These are phyloP conservation scores for Habropoda laboriosa DNA, from an alignment of 1,140 invertebrate species.

Conservation along the genomic window DNA sequence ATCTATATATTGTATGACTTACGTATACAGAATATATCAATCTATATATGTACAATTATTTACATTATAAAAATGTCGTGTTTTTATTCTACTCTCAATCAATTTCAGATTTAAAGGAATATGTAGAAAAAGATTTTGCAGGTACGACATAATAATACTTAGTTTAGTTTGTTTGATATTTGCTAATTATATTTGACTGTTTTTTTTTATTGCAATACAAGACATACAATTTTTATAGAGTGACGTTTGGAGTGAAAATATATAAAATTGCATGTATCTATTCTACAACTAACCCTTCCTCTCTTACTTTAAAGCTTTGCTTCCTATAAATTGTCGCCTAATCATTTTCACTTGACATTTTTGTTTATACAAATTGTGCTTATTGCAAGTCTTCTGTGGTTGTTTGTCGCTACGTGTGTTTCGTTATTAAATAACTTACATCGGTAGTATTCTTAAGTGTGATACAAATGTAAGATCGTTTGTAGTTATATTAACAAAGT, in stretches of 20 bases:
- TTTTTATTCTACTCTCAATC: conserved; percentile 61
- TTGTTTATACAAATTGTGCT: not conserved
- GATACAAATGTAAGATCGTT: not conserved
- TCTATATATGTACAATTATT: conserved; percentile 60
- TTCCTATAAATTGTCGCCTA: not conserved
- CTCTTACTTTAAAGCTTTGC: conserved; percentile 4
- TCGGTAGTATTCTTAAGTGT: not conserved
- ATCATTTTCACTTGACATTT: conserved; percentile 1
- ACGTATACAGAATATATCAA: conserved; percentile 67
- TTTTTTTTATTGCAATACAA: conserved; percentile 24
- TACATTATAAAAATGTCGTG: conserved; percentile 50
- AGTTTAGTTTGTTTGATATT: conserved; percentile 37
- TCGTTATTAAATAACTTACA: not conserved
- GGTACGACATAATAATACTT: conserved; percentile 60
- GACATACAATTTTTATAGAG: conserved; percentile 21
- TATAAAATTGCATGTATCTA: conserved; percentile 53
- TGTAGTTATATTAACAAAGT: not conserved
- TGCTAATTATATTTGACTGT: conserved; percentile 41
- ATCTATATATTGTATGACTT: conserved; percentile 72
- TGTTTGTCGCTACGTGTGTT: too few species aligned
- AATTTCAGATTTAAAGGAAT: conserved; percentile 62
- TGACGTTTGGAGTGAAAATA: conserved; percentile 58
- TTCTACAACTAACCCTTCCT: not conserved
- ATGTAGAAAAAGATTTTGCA: conserved; percentile 39
- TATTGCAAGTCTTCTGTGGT: not conserved